Evolutionary conservation across 2,888 invertebrate species (phyloP), one percentile per base, ranked within the genome.

Genomic region (Parasteatoda lunata): DNA sequence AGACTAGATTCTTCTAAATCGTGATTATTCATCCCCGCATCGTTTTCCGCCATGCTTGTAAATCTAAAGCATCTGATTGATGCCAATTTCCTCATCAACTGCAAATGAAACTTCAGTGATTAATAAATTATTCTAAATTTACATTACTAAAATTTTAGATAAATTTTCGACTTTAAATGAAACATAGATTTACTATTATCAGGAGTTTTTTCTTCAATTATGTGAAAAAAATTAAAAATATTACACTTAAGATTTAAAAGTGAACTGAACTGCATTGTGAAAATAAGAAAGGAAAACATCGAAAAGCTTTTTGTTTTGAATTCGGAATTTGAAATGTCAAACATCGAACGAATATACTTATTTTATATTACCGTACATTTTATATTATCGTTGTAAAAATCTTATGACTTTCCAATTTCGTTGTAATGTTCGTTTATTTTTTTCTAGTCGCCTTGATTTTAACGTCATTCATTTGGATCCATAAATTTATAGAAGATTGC

Each of bases 11-110:
- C 30, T 52, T 76, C 47, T n/a, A 71, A 5, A 48, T 71, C 69
- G 51, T 45, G 54, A 76, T 79, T 79, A 66, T 71, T 75, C 51
- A 80, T 66, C 49, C 68, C 72, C 49, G 13, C n/a, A 48, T 49
- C 48, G 47, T 71, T 51, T 30, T 86, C 85, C 85, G 85, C 85
- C 85, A 86, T 86, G 85, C 85, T 81, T 86, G 75, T 72, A 30
- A 30, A 30, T 30, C 30, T 30, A 30, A 30, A 30, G 30, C 30
- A 30, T 2, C 30, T 30, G 30, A 30, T 30, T 30, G 30, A 30
- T 30, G 30, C 30, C 30, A 30, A 30, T 30, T 30, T 30, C 30
- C 30, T 30, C 30, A 2, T 30, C 30, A 30, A 30, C 30, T 30
- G 30, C 30, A 30, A 2, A 30, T 30, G 30, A 30, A 30, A 30